Evolutionary conservation across 2,888 invertebrate genomes (phyloP).

Genomic region (Dryococelus australis): DNA sequence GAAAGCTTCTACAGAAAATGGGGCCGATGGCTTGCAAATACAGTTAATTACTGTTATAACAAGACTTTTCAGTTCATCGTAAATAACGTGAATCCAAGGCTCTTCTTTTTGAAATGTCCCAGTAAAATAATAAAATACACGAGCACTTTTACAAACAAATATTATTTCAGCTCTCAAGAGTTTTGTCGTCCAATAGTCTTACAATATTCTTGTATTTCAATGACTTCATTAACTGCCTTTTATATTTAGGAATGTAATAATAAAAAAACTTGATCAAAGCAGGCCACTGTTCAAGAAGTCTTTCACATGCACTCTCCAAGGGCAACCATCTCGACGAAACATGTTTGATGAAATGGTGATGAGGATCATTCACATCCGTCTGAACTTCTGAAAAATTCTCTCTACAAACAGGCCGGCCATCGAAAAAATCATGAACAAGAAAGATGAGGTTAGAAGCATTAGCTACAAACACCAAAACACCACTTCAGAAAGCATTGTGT

Average conservation of each 20-base stretch:
- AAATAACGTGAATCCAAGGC: conserved; percentile 38
- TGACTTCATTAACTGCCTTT: conserved; percentile 27
- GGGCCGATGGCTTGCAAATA: too few species aligned
- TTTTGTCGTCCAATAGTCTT: conserved; percentile 25
- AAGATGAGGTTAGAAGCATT: conserved; percentile 42
- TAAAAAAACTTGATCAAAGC: conserved; percentile 43
- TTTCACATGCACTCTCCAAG: conserved; percentile 36
- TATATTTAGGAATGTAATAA: conserved; percentile 40
- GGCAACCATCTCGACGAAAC: conserved; percentile 42
- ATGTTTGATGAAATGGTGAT: conserved; percentile 41
- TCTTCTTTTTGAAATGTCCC: conserved; percentile 38
- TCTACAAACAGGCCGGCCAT: conserved; percentile 39
- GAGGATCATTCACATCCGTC: conserved; percentile 36
- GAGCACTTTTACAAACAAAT: conserved; percentile 38
- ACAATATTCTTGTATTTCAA: conserved; percentile 32
- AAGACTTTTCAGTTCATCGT: conserved; percentile 31
- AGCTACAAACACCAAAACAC: conserved; percentile 33
- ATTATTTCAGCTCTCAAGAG: conserved; percentile 33
- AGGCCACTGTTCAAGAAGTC: conserved; percentile 40
- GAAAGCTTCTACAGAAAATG: too few species aligned
- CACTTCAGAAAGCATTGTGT: conserved; percentile 42
- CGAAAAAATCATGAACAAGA: conserved; percentile 43
- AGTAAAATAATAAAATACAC: conserved; percentile 36
- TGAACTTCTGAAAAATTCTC: conserved; percentile 43
- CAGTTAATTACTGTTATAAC: too few species aligned